Base-by-base conservation (phyloP, 2,797 vertebrate species). In the Paedocypris micromegethes region DNA sequence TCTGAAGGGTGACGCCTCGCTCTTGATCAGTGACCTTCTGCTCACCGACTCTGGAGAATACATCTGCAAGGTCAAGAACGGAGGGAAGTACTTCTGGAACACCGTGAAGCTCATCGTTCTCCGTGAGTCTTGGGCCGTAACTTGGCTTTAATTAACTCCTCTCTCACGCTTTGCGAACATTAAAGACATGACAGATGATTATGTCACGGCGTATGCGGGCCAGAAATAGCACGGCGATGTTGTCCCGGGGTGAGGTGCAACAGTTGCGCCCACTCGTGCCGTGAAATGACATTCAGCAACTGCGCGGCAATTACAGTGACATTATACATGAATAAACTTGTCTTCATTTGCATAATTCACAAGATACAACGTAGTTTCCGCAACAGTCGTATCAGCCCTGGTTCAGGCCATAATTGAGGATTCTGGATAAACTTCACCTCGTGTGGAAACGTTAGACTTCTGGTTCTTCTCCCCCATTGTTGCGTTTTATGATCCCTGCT, bases 41-140 rank as follows among this genome's bases (percentile, higher is more conserved):
- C 89, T 93, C 66, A 88, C 86, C 0, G 94, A 97, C 23, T 93
- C 94, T 0, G 94, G 94, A 49, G 89, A 90, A 57, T 97, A 97
- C 84, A 94, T 87, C 58, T 97, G 94, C 78, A 97, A 96, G 86
- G 94, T 96, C 70, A 97, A 97, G 81, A 96, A 91, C 0, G 92
- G 90, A 0, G 92, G 90, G 3, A 90, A 90, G 66, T 97, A 95
- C 3, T 84, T 90, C 59, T 95, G 93, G 94, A 90, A 85, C 76
- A 88, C 83, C 6, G 89, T 97, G 81, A 90, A 83, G 77, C 89
- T 96, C 77, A 90, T 91, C 67, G 93, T 97, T 48, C 85, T 95
- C 59, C 89, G 94, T 97, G 85, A 84, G 86, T 80, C 45, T 47
- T 8, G n/a, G 38, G 60, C 41, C 43, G 23, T 8, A 41, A 43